A percentile compares a stretch with the other conserved stretches of the same genome.
phyloP scores from a whole-genome alignment of 2,113 vertebrate species.

The Corynorhinus townsendii region DNA sequence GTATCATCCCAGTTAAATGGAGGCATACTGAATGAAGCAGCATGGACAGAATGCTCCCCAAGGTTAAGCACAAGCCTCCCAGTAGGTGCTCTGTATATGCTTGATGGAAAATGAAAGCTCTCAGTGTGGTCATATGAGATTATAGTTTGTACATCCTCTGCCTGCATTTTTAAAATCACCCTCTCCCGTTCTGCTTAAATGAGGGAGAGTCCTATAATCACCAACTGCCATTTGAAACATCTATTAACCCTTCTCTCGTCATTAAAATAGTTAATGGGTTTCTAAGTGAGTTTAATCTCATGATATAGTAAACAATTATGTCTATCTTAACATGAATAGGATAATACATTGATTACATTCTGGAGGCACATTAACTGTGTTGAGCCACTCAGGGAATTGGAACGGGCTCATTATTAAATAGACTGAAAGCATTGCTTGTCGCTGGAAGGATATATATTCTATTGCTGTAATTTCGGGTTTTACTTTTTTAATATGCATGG shows the following conservation, averaged over 20 bases:
- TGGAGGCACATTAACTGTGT: not conserved
- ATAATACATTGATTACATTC: not conserved
- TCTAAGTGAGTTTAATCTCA: conserved; percentile 26
- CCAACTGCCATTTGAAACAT: not conserved
- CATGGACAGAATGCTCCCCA: not conserved
- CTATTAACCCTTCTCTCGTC: not conserved
- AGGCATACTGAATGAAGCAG: not conserved
- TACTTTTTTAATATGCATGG: not conserved
- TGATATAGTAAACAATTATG: not conserved
- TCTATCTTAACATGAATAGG: not conserved
- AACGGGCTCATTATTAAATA: not conserved
- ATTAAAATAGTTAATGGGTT: not conserved
- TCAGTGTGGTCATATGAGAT: not conserved
- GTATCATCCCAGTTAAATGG: not conserved
- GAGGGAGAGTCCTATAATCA: not conserved
- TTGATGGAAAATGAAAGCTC: not conserved
- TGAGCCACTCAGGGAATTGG: not conserved
- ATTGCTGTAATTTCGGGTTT: not conserved
- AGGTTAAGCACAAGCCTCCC: not conserved
- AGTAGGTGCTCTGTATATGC: not conserved
- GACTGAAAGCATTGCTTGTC: not conserved
- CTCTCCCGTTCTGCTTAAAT: not conserved
- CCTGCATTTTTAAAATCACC: not conserved
- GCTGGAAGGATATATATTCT: not conserved
- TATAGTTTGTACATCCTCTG: not conserved